These are phyloP conservation scores for Cliona cf. orientalis DNA, from an alignment of 37 sponge, comb jelly and placozoan genomes.

Conservation along the genomic window DNA sequence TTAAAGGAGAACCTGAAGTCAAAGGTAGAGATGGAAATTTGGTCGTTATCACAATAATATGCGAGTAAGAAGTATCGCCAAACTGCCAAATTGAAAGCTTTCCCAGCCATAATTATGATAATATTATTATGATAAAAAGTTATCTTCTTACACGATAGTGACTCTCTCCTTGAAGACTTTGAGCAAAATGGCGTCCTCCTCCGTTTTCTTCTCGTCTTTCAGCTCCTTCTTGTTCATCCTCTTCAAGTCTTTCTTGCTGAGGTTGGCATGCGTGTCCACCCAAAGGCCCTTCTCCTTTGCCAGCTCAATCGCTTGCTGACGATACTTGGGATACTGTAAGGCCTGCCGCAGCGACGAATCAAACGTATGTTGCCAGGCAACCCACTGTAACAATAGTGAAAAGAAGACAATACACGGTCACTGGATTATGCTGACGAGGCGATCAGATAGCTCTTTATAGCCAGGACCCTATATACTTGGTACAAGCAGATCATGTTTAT, in stretches of 20 bases:
- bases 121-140: background rate
- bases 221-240: background rate
- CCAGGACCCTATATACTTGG: no score
- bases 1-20: no score
- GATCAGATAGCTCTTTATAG: no score
- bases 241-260: background rate
- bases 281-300: slow-evolving; percentile 46
- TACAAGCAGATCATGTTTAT: no score
- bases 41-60: background rate
- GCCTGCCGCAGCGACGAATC: slow-evolving; percentile 54
- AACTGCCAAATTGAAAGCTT: background rate
- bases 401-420: background rate
- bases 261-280: slow-evolving; percentile 12
- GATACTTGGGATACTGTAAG: slow-evolving; percentile 48
- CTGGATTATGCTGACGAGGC: no score
- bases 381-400: slow-evolving; percentile 34
- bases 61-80: background rate
- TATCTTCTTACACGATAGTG: slow-evolving; percentile 35
- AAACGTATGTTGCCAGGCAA: slow-evolving; percentile 65
- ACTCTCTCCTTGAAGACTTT: slow-evolving; percentile 68
- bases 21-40: no score
- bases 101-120: background rate
- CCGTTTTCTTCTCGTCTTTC: slow-evolving; percentile 55
- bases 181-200: slow-evolving; percentile 45
- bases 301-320: slow-evolving; percentile 28